A percentile compares a stretch with the other conserved stretches of the same genome.
phyloP scores from a whole-genome alignment of 64 coral and sea anemone species.

The Anthopleura sola region DNA sequence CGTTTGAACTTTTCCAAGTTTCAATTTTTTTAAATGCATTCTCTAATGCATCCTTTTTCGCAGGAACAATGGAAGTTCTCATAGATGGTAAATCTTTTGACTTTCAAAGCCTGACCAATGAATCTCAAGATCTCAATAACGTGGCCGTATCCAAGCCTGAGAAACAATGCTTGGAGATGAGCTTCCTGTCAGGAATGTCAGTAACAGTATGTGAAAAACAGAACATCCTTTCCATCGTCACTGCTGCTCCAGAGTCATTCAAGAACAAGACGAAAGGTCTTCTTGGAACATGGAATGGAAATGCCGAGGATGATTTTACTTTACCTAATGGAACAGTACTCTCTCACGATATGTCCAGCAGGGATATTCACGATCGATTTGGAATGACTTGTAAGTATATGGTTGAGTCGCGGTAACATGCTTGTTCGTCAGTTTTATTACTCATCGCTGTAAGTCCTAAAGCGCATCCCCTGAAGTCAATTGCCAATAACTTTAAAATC shows the following conservation, averaged over 20 bases:
- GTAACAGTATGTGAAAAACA: background rate
- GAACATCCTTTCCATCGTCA: slow-evolving; percentile 1
- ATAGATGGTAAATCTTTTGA: background rate
- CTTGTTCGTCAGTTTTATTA: no score
- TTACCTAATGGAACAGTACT: slow-evolving; percentile 47
- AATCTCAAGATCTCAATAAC: background rate
- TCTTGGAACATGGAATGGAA: slow-evolving; percentile 37
- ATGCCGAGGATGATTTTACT: slow-evolving; percentile 29
- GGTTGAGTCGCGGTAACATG: no score
- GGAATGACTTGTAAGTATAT: slow-evolving; percentile 33
- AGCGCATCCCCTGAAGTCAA: no score
- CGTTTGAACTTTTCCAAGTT: no score
- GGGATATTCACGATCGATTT: slow-evolving; percentile 29
- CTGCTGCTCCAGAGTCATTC: slow-evolving; percentile 13
- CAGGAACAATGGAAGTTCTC: slow-evolving; percentile 11
- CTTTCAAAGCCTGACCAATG: background rate
- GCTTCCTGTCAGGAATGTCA: slow-evolving; percentile 33
- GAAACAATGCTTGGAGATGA: background rate
- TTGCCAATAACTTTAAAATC: no score
- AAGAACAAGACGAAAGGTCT: slow-evolving; percentile 35
- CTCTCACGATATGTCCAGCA: background rate
- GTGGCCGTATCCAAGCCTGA: slow-evolving; percentile 13
- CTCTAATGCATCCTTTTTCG: no score
- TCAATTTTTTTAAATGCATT: no score
- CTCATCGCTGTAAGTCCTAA: no score